Evolutionary conservation across 2,797 vertebrate species (phyloP), one percentile per base, ranked within the genome.

Genomic region (Masticophis lateralis): DNA sequence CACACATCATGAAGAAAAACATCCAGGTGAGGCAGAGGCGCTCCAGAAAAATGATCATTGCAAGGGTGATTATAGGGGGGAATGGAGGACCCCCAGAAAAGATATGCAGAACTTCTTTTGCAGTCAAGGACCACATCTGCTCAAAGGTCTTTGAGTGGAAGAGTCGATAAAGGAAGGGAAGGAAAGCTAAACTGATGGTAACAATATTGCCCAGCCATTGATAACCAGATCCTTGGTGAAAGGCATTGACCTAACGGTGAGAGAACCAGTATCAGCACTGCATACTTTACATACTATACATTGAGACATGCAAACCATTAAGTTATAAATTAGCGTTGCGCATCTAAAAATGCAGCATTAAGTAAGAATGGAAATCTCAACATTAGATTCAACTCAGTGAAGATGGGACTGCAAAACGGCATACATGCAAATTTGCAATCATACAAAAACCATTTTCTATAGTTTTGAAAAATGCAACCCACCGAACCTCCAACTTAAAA

Each of bases 1-100:
- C 99, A 94, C 99, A 99, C 98, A 99, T 99, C 98, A 99, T 99
- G 97, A 99, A 99, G 97, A 99, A 99, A 95, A 99, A 99, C 95
- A 99, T 98, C 95, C 99, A 99, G 0, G 98, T 98, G 93, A 99
- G 98, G 97, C 98, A 99, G 66, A 98, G 96, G 91, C 99, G 98
- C 89, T 99, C 98, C 93, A 99, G 96, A 3, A 98, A 98, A 63
- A 98, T 99, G 98, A 99, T 98, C 11, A 98, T 87, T 95, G 98
- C 97, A 94, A 99, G 97, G 18, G 97, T 32, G 14, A 98, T 89
- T 27, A 98, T 94, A 0, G 95, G 94, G 20, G 89, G 51, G 9
- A 98, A 98, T 0, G 96, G 95, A 0, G 97, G 97, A 0, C 97
- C 98, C 1, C 99, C 98, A 88, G 98, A 97, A 1, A 98, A 98